phyloP scores from a whole-genome alignment of 1,140 invertebrate genomes.

The Diachasmimorpha longicaudata region DNA sequence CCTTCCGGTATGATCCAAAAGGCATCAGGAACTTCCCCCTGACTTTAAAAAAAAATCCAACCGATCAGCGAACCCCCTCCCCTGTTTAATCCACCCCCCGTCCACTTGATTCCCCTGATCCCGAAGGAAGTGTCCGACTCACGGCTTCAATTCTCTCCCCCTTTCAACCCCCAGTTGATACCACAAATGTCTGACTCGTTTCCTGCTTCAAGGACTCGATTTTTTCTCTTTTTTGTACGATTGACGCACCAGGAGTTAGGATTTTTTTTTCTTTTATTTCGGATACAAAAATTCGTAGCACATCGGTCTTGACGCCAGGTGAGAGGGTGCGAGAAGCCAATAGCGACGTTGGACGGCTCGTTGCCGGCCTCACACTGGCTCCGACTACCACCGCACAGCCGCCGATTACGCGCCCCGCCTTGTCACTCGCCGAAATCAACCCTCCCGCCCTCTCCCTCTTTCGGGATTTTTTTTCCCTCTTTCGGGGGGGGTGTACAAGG shows the following conservation, averaged over 20 bases:
- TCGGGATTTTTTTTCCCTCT: neutral
- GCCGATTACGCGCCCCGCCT: constrained; percentile 47
- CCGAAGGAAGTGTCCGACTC: neutral
- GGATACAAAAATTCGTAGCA: constrained; percentile 16
- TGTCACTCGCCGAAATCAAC: constrained; percentile 41
- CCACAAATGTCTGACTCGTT: neutral
- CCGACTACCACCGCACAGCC: constrained; percentile 35
- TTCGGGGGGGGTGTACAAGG: neutral
- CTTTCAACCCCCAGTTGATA: neutral
- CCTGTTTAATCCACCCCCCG: neutral
- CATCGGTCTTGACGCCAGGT: constrained; percentile 10
- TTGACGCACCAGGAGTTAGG: neutral
- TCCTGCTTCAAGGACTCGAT: neutral
- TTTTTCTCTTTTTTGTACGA: neutral
- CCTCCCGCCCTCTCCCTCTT: constrained; percentile 26
- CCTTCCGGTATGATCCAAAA: constrained; percentile 1
- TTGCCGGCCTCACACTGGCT: constrained; percentile 60
- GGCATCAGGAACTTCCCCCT: neutral
- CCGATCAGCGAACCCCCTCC: too few relatives aligned
- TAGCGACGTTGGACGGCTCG: constrained; percentile 57
- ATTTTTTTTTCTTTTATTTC: neutral
- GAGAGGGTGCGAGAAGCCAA: constrained; percentile 35
- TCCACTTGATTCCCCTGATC: neutral
- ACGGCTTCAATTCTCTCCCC: neutral
- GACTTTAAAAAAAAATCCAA: too few relatives aligned